phyloP scores from a whole-genome alignment of 2,888 invertebrate species.

The Theretra japonica region DNA sequence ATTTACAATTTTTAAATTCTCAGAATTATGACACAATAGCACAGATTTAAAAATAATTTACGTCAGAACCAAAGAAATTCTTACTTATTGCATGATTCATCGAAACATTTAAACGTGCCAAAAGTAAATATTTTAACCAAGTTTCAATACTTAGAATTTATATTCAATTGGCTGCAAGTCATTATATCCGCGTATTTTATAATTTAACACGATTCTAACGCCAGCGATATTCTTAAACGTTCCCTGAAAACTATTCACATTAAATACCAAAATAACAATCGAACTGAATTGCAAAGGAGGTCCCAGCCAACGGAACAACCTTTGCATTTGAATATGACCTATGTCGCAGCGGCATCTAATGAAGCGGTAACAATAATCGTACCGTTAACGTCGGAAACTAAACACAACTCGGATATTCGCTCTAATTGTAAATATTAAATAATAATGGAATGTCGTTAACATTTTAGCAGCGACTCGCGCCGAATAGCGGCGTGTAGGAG shows the following conservation, averaged over 20 bases:
- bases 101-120: neutral
- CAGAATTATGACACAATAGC: neutral
- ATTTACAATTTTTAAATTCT: no score
- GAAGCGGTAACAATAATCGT: conserved; percentile 8
- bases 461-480: neutral
- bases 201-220: neutral
- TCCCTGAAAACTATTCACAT: conserved; percentile 8
- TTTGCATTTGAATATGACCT: conserved; percentile 26
- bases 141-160: conserved; percentile 2
- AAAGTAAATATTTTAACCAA: neutral
- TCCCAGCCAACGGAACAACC: conserved; percentile 6
- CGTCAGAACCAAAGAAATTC: neutral
- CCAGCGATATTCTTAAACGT: neutral
- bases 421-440: conserved; percentile 23
- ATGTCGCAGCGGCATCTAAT: conserved; percentile 14
- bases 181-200: neutral
- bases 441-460: conserved; percentile 20
- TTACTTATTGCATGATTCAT: conserved; percentile 1
- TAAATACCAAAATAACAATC: conserved; percentile 8
- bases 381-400: neutral
- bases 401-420: neutral
- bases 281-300: conserved; percentile 18
- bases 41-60: neutral
- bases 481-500: conserved; percentile 2
- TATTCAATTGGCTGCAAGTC: neutral